Evolutionary conservation across 1,140 invertebrate species (phyloP).

Genomic region (Leptinotarsa texana): DNA sequence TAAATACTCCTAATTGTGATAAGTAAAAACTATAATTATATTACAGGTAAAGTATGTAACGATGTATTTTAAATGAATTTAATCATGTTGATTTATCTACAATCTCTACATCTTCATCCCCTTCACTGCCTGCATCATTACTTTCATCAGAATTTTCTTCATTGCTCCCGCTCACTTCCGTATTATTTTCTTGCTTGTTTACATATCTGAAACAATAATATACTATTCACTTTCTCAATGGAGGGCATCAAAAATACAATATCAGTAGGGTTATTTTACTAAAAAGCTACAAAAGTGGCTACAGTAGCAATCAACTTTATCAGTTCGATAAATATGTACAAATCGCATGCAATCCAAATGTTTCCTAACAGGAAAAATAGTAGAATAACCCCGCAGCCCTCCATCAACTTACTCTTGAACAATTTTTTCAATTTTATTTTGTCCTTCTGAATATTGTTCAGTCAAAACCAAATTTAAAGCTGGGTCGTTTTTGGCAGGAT

Average conservation of each 20-base stretch:
- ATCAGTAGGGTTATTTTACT: too few species aligned
- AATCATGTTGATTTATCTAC: not conserved
- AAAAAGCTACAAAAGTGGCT: too few species aligned
- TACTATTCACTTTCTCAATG: not conserved
- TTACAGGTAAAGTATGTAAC: too few species aligned
- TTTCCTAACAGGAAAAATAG: too few species aligned
- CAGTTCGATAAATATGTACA: too few species aligned
- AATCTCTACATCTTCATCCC: slow-evolving; percentile 6
- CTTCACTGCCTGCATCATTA: slow-evolving; percentile 22
- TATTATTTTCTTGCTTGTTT: slow-evolving; percentile 35
- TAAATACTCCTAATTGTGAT: too few species aligned
- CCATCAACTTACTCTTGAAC: slow-evolving; percentile 56
- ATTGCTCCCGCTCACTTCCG: not conserved
- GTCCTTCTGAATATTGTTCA: slow-evolving; percentile 55
- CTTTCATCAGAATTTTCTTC: slow-evolving; percentile 25
- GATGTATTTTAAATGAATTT: not conserved
- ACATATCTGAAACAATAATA: slow-evolving; percentile 27
- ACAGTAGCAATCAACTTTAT: too few species aligned
- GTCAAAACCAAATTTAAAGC: slow-evolving; percentile 56
- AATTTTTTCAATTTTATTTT: slow-evolving; percentile 58
- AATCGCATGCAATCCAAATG: too few species aligned
- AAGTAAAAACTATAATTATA: too few species aligned
- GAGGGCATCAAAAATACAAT: too few species aligned
- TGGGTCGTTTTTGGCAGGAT: slow-evolving; percentile 60
- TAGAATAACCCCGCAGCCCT: too few species aligned